phyloP scores from a whole-genome alignment of 2,888 invertebrate genomes.

The Limnephilus marmoratus region DNA sequence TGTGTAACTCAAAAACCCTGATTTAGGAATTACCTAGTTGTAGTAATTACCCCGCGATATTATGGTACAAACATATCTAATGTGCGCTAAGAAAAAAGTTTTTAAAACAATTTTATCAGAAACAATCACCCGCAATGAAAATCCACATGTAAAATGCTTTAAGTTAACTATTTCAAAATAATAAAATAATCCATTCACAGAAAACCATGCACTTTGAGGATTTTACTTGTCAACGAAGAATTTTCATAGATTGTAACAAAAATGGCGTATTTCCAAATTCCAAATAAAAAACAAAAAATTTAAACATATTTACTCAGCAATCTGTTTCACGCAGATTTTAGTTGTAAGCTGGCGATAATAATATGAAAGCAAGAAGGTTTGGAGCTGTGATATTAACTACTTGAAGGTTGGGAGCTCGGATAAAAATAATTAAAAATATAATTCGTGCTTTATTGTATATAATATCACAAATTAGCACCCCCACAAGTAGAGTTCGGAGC shows the following conservation, averaged over 20 bases:
- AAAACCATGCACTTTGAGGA: neutral
- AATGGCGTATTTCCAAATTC: neutral
- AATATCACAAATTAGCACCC: neutral
- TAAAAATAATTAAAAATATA: neutral
- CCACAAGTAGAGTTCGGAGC: too few species aligned
- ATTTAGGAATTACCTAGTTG: too few species aligned
- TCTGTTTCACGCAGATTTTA: neutral
- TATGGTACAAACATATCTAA: too few species aligned
- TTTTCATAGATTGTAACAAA: neutral
- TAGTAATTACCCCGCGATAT: too few species aligned
- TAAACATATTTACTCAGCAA: neutral
- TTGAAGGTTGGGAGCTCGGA: slow-evolving; percentile 10
- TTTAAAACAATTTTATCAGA: neutral
- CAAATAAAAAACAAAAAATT: too few species aligned
- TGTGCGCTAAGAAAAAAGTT: neutral
- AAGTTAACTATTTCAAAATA: neutral
- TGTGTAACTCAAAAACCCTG: too few species aligned
- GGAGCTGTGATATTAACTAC: slow-evolving; percentile 22
- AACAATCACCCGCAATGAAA: neutral
- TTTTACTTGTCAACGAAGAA: neutral
- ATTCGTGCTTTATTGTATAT: neutral
- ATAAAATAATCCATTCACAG: neutral
- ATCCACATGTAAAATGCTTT: too few species aligned
- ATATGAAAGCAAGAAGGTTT: neutral
- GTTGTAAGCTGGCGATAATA: neutral